Percentiles rank a stretch among this genome's conserved stretches.
phyloP scores from a whole-genome alignment of 2,888 invertebrate genomes.

The Odontocerum albicorne region DNA sequence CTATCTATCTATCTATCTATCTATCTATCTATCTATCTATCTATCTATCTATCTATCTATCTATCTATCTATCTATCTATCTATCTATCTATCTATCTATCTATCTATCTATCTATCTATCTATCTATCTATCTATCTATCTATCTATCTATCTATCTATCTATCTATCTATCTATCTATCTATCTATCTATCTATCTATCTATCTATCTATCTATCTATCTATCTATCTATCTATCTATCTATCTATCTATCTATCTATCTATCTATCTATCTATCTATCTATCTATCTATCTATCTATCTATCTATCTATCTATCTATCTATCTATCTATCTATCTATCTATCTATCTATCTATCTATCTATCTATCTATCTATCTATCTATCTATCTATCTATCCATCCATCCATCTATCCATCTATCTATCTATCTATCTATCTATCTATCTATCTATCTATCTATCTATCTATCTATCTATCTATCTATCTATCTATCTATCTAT shows the following conservation, averaged over 20 bases:
- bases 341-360: not conserved
- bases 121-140: slow-evolving; percentile 12
- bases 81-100: slow-evolving; percentile 12
- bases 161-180: slow-evolving; percentile 4
- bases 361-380: not conserved
- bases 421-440: not conserved
- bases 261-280: not conserved
- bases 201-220: not conserved
- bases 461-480: not conserved
- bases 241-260: not conserved
- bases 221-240: not conserved
- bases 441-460: not conserved
- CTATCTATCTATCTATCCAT: not conserved
- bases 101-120: slow-evolving; percentile 14
- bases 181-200: not conserved
- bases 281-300: not conserved
- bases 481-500: not conserved
- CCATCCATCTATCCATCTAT: not conserved
- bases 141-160: slow-evolving; percentile 15
- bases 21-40: slow-evolving; percentile 12
- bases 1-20: slow-evolving; percentile 11
- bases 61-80: slow-evolving; percentile 12
- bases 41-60: slow-evolving; percentile 11
- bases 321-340: not conserved
- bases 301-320: not conserved